phyloP scores from a whole-genome alignment of 1,140 invertebrate genomes.

The Lordiphosa mommai region DNA sequence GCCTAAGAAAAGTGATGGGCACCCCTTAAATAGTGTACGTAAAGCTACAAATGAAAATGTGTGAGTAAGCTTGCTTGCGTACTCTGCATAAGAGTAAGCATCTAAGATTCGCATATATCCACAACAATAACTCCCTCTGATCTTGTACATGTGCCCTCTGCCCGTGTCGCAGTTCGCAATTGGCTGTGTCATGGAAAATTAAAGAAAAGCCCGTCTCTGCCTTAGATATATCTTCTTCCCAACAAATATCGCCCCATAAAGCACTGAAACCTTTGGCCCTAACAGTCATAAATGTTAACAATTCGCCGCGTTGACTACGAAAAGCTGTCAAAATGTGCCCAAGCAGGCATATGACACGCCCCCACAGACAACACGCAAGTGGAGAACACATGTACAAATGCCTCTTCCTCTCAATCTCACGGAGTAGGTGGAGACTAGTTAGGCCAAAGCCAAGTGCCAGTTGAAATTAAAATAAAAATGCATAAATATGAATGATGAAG shows the following conservation, averaged over 20 bases:
- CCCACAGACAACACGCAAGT: slow-evolving; percentile 21
- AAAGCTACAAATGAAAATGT: no score
- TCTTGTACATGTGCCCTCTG: no score
- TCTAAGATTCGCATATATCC: no score
- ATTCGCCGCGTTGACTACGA: slow-evolving; percentile 35
- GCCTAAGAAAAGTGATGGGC: no score
- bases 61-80: no score
- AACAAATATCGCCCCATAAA: slow-evolving; percentile 25
- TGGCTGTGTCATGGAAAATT: no score
- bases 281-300: slow-evolving; percentile 57
- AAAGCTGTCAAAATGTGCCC: slow-evolving; percentile 57
- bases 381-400: neutral
- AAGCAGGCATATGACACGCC: slow-evolving; percentile 23
- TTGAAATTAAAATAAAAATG: slow-evolving; percentile 64
- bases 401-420: slow-evolving; percentile 6
- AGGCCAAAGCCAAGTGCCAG: slow-evolving; percentile 21
- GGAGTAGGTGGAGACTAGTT: slow-evolving; percentile 41
- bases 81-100: no score
- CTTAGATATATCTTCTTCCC: neutral
- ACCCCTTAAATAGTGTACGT: no score
- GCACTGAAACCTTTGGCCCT: slow-evolving; percentile 57
- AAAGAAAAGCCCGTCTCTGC: neutral
- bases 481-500: slow-evolving; percentile 65
- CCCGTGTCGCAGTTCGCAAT: no score
- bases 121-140: no score